Evolutionary conservation across 2,113 vertebrate species (phyloP).

Genomic region (Lates calcarifer): DNA sequence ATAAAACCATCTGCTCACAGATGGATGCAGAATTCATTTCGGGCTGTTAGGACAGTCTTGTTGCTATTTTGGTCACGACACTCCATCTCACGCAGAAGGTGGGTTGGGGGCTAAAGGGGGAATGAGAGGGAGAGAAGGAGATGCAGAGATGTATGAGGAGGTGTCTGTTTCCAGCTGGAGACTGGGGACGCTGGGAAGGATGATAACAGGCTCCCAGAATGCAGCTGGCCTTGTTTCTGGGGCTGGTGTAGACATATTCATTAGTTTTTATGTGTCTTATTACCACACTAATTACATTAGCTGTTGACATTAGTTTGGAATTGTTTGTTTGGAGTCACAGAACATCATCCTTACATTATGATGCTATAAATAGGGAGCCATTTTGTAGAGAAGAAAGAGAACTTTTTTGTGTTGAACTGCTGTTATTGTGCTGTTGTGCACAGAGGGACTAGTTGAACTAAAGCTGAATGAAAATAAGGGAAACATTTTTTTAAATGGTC

Average conservation of each 20-base stretch:
- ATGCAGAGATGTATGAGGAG: constrained; percentile 44
- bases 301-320: not conserved
- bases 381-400: not conserved
- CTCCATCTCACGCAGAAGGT: constrained; percentile 59
- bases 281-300: not conserved
- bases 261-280: constrained; percentile 24
- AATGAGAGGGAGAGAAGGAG: constrained; percentile 28
- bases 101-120: constrained; percentile 41
- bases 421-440: no score
- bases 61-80: constrained; percentile 70
- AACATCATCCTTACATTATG: not conserved
- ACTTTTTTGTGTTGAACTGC: no score
- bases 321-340: not conserved
- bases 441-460: no score
- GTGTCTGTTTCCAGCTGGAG: constrained; percentile 53
- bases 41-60: constrained; percentile 55
- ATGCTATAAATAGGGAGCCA: not conserved
- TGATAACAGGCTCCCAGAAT: constrained; percentile 35
- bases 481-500: no score
- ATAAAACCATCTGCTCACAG: constrained; percentile 74
- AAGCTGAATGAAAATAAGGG: no score
- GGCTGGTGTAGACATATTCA: constrained; percentile 18
- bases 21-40: constrained; percentile 68
- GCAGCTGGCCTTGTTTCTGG: constrained; percentile 42
- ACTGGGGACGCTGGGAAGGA: not conserved